Evolutionary conservation across 2,797 vertebrate genomes (phyloP).

Genomic region (Taeniopygia guttata): DNA sequence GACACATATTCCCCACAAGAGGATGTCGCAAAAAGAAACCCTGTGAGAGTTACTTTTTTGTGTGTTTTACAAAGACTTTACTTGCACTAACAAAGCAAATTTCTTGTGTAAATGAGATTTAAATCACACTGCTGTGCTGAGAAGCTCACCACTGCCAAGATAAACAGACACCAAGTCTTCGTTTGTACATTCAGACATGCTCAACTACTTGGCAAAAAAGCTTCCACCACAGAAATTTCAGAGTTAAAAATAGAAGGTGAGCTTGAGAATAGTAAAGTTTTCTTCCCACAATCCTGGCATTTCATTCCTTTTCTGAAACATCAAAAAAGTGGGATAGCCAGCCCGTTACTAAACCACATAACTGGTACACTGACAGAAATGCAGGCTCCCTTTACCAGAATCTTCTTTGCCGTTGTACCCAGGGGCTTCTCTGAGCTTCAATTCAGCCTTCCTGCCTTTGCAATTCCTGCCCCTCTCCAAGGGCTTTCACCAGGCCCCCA

Average conservation of each 20-base stretch:
- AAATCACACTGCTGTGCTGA: not conserved
- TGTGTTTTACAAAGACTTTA: not conserved
- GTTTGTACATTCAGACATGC: not conserved
- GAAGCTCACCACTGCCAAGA: not conserved
- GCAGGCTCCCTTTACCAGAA: not conserved
- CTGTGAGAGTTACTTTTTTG: not conserved
- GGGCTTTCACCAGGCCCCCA: not conserved
- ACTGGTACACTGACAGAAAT: not conserved
- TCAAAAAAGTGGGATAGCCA: not conserved
- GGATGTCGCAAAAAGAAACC: not conserved
- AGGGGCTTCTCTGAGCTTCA: not conserved
- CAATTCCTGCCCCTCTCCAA: not conserved
- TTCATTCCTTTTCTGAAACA: not conserved
- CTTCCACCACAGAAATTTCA: not conserved
- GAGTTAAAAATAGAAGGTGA: constrained; percentile 22
- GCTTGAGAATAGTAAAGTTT: not conserved
- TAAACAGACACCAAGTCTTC: not conserved
- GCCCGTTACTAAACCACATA: not conserved
- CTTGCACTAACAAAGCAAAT: not conserved
- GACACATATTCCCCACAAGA: not conserved
- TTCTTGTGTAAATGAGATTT: not conserved
- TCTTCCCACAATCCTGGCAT: not conserved
- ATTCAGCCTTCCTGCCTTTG: not conserved
- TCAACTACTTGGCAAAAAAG: not conserved
- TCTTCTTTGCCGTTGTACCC: not conserved